phyloP scores from a whole-genome alignment of 2,797 vertebrate genomes.

The Oreonectes daqikongensis region DNA sequence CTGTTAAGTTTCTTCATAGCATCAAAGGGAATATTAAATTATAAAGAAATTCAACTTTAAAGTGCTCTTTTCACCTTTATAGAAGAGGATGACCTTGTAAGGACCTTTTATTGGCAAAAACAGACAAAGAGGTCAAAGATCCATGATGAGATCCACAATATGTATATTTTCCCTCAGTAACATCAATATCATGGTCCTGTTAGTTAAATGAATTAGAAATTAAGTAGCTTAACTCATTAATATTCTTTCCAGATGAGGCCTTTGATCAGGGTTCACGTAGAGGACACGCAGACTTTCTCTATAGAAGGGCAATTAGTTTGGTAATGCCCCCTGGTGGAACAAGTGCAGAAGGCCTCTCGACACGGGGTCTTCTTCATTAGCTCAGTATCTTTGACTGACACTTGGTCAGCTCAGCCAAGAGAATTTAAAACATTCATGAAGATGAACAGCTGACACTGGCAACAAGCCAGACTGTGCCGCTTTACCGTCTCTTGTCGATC shows the following conservation, averaged over 20 bases:
- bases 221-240: slow-evolving; percentile 45
- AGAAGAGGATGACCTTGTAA: slow-evolving; percentile 1
- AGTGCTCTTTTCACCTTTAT: slow-evolving; percentile 14
- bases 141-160: not conserved
- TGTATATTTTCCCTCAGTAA: not conserved
- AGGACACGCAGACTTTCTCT: slow-evolving; percentile 52
- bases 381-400: slow-evolving; percentile 37
- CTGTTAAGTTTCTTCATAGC: not conserved
- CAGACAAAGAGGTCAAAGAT: not conserved
- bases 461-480: slow-evolving; percentile 30
- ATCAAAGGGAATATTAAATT: slow-evolving; percentile 15
- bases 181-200: slow-evolving; percentile 10
- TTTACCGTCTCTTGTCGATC: slow-evolving; percentile 30
- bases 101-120: not conserved
- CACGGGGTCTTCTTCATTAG: slow-evolving; percentile 39
- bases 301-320: slow-evolving; percentile 34
- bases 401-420: slow-evolving; percentile 41
- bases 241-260: slow-evolving; percentile 29
- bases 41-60: slow-evolving; percentile 7
- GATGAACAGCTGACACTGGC: slow-evolving; percentile 42
- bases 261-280: slow-evolving; percentile 55
- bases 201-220: slow-evolving; percentile 47
- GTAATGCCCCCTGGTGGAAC: slow-evolving; percentile 51
- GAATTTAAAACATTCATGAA: slow-evolving; percentile 57
- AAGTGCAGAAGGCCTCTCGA: slow-evolving; percentile 33